These are phyloP conservation scores for Eidolon dupreanum DNA, from an alignment of 2,797 vertebrate species.

Conservation along the genomic window DNA sequence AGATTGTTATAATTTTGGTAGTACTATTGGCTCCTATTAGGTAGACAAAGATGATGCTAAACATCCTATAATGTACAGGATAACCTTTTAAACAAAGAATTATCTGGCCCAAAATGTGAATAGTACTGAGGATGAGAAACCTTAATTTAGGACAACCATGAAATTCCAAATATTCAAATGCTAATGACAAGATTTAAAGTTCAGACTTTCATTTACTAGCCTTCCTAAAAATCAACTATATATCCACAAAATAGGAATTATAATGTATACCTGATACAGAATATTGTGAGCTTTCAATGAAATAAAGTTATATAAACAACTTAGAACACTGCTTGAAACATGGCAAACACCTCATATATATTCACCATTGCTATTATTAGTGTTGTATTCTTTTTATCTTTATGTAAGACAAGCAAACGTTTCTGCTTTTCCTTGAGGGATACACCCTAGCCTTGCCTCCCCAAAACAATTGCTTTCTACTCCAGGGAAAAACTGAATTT, in stretches of 20 bases:
- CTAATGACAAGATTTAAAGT: neutral
- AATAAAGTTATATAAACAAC: neutral
- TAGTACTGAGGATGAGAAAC: neutral
- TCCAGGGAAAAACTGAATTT: conserved; percentile 11
- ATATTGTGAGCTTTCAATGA: neutral
- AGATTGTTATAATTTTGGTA: neutral
- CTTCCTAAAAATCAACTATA: neutral
- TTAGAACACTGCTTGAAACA: neutral
- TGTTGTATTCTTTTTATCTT: neutral
- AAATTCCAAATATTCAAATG: neutral
- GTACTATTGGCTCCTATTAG: neutral
- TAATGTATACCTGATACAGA: neutral
- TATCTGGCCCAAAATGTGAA: neutral
- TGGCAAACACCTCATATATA: neutral
- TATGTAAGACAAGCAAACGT: neutral
- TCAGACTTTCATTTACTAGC: neutral
- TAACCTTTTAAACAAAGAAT: neutral
- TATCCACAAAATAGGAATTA: neutral
- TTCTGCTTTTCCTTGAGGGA: conserved; percentile 2
- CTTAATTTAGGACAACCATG: neutral
- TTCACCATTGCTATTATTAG: neutral
- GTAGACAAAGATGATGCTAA: neutral
- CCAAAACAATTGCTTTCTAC: neutral
- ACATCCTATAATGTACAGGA: neutral
- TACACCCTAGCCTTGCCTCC: neutral